Conservation (phyloP, 2,888 invertebrate genomes). For the Tridacna gigas region DNA sequence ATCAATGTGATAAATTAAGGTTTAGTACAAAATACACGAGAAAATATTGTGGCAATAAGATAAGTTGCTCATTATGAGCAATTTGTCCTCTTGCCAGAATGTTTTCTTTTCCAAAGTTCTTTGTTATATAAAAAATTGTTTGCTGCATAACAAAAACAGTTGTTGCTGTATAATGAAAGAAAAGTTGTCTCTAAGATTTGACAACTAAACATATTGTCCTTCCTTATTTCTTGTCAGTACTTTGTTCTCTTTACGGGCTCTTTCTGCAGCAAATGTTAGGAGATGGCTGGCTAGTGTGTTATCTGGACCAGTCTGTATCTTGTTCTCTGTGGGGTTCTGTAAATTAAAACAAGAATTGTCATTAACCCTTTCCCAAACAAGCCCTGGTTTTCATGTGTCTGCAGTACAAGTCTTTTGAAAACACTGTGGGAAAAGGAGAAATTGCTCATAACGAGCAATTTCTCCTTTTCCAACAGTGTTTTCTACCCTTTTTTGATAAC, state of each 20-base stretch:
- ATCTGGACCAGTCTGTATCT: conserved; percentile 80
- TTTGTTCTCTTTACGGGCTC: conserved; percentile 79
- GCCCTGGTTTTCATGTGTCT: neutral
- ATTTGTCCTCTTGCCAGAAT: too few relatives aligned
- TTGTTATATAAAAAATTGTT: too few relatives aligned
- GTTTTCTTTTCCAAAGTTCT: too few relatives aligned
- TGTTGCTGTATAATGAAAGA: too few relatives aligned
- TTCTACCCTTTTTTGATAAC: neutral
- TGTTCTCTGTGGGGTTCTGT: conserved; percentile 33
- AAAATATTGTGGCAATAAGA: too few relatives aligned
- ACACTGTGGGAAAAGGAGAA: neutral
- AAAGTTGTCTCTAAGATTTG: too few relatives aligned
- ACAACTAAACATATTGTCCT: conserved; percentile 61
- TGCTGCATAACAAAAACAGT: too few relatives aligned
- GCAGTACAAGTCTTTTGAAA: neutral
- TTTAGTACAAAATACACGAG: too few relatives aligned
- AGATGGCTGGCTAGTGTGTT: conserved; percentile 83
- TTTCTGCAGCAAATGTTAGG: conserved; percentile 83
- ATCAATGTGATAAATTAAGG: too few relatives aligned
- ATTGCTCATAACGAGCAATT: neutral
- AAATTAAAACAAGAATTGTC: neutral
- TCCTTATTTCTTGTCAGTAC: conserved; percentile 73
- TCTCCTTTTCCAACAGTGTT: neutral
- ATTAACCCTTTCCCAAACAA: neutral
- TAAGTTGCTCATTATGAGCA: too few relatives aligned